Conservation (phyloP, 2,888 invertebrate species). For the Formica aserva region DNA sequence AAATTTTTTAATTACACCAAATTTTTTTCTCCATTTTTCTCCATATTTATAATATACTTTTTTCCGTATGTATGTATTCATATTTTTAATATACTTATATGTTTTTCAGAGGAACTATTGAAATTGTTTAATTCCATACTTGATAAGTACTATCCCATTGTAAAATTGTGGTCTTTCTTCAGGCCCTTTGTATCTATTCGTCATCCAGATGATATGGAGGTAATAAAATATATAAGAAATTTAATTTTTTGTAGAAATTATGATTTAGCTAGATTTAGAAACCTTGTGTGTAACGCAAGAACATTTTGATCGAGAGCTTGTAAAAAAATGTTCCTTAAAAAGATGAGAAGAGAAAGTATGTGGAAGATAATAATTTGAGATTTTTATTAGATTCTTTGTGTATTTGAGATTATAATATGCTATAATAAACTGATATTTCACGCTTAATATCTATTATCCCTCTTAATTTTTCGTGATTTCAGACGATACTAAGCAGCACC, state of each 20-base stretch:
- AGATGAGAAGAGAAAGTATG: no score
- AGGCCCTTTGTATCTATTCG: not conserved
- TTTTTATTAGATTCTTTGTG: no score
- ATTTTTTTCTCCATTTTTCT: not conserved
- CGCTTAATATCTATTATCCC: no score
- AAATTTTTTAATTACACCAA: not conserved
- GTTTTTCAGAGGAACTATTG: not conserved
- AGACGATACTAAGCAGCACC: constrained; percentile 78
- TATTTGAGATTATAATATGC: not conserved
- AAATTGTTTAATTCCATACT: accelerated
- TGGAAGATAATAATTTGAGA: no score
- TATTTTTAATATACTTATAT: not conserved
- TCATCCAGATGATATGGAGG: constrained; percentile 30
- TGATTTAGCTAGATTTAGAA: not conserved
- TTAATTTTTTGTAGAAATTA: not conserved
- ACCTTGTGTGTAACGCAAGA: not conserved
- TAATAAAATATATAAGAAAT: constrained; percentile 7
- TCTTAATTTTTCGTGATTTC: constrained; percentile 27
- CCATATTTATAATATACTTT: not conserved
- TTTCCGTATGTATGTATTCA: not conserved
- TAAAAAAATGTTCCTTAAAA: not conserved
- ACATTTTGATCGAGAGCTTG: not conserved
- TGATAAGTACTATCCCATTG: not conserved
- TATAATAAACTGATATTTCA: no score
- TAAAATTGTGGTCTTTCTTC: not conserved